Percentiles rank a stretch among this genome's conserved stretches.
phyloP scores from a whole-genome alignment of 2,888 invertebrate species.

The Brachyopa scutellaris region DNA sequence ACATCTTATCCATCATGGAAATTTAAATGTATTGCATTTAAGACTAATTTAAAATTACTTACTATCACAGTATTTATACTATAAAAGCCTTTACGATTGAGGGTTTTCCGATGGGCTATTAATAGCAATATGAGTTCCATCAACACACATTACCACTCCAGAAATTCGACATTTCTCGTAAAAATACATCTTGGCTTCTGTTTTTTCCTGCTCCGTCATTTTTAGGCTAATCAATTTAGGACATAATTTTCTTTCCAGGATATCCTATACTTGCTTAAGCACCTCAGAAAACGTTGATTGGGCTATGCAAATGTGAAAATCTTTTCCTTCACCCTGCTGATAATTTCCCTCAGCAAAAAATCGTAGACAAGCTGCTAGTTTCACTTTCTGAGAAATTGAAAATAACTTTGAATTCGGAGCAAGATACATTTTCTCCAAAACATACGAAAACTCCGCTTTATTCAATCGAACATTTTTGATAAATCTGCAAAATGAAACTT shows the following conservation, averaged over 20 bases:
- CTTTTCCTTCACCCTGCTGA: neutral
- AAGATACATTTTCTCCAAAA: neutral
- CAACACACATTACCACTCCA: too few relatives aligned
- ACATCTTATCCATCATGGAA: slow-evolving; percentile 4
- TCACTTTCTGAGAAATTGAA: neutral
- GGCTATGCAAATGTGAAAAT: neutral
- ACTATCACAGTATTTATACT: too few relatives aligned
- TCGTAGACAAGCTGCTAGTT: too few relatives aligned
- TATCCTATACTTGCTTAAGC: neutral
- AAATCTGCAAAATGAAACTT: too few relatives aligned
- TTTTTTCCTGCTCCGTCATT: neutral
- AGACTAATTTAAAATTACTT: neutral
- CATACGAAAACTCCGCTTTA: neutral
- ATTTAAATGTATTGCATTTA: too few relatives aligned
- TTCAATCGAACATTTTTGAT: too few relatives aligned
- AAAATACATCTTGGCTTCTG: neutral
- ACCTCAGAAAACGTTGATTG: slow-evolving; percentile 11
- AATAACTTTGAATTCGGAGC: neutral
- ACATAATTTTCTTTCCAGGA: slow-evolving; percentile 8
- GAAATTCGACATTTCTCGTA: slow-evolving; percentile 6
- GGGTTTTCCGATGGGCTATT: neutral
- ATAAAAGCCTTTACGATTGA: neutral
- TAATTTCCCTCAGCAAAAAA: too few relatives aligned
- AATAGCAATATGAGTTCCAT: neutral
- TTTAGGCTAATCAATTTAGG: neutral